A percentile compares a stretch with the other conserved stretches of the same genome.
These are phyloP conservation scores for Brienomyrus longianalis DNA, from an alignment of 2,113 vertebrate species.

Conservation along the genomic window DNA sequence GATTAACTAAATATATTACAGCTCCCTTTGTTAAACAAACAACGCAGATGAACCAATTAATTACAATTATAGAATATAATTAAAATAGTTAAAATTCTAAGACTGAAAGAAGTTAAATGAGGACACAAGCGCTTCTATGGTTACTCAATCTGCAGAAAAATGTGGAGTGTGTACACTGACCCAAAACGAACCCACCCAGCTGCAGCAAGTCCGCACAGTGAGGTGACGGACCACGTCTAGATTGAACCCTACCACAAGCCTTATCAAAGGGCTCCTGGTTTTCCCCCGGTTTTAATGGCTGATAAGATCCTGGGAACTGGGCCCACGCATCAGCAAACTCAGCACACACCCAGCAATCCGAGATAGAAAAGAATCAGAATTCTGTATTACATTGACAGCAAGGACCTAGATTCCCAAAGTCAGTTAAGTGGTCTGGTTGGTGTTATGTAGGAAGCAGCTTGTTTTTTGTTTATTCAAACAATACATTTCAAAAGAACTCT, in stretches of 20 bases:
- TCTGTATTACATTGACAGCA: neutral
- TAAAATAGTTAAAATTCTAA: neutral
- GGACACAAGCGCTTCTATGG: constrained; percentile 4
- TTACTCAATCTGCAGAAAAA: neutral
- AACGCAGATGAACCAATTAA: neutral
- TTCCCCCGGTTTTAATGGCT: neutral
- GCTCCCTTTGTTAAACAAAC: neutral
- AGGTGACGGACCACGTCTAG: neutral
- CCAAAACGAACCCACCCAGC: neutral
- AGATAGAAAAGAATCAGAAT: neutral
- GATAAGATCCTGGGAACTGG: neutral
- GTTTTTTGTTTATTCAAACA: neutral
- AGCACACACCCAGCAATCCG: neutral
- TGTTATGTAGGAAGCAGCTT: neutral
- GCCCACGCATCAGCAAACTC: neutral
- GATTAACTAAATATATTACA: constrained; percentile 7
- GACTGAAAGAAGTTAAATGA: neutral
- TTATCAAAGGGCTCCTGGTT: constrained; percentile 69
- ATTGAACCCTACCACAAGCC: constrained; percentile 24
- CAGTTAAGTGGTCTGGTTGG: neutral
- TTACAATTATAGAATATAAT: neutral
- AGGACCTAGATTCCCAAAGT: neutral
- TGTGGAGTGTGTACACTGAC: neutral
- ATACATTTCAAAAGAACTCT: neutral
- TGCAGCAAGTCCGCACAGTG: neutral